Base-by-base conservation (phyloP, 2,113 vertebrate genomes). In the Xiphias gladius region DNA sequence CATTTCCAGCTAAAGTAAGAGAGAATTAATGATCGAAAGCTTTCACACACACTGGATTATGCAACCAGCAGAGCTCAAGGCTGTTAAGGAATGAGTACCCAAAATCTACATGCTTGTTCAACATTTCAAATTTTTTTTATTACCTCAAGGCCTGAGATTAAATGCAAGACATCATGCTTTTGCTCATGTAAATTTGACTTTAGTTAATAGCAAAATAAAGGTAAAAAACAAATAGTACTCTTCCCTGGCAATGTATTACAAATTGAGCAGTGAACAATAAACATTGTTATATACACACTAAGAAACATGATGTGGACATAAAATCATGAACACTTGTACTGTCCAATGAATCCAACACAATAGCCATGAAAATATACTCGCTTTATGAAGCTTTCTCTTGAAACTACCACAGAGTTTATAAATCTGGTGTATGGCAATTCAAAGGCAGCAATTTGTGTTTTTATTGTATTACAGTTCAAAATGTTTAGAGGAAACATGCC, bases 11-110 rank as follows among this genome's bases (percentile, higher is more conserved):
- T 75, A 86, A 88, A 82, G 67, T 79, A 75, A 84, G 72, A 74
- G 64, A 69, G 88, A 89, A 86, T 63, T 75, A 75, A 88, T 89
- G 83, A 88, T 88, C 81, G 71, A 55, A 76, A 86, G 85, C 83
- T 81, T 81, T 76, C 80, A 82, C 28, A 57, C 55, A 35, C 9
- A 1, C 76, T 86, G 78, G 86, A 83, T 83, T 88, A 77, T 67
- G 48, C 71, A 80, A 64, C 57, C 16, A 48, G 68, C 22, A 9
- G 65, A 83, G 80, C 86, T 79, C 0, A 2, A 52, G 82, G 79
- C 68, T 71, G 74, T 58, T 46, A 11, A 67, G 50, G 50, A 79
- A 81, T n/a, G 46, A 54, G 14, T 37, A 43, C 14, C 39, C 37
- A 54, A 63, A 63, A 54, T 82, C 62, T 32, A 35, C 77, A 37